Base-by-base conservation (phyloP, 2,888 invertebrate species). In the Campoplex nolae region DNA sequence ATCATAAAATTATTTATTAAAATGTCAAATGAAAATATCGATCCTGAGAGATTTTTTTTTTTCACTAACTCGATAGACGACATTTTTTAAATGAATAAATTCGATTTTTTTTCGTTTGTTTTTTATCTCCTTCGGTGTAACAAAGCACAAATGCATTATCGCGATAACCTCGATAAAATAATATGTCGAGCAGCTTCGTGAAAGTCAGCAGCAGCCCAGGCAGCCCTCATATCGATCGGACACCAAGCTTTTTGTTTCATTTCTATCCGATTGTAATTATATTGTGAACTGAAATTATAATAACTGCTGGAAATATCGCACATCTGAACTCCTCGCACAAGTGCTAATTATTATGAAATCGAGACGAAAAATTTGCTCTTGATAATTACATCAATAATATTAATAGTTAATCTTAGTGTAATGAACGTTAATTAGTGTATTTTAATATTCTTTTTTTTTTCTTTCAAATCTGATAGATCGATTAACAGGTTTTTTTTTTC, bases 91-190 rank as follows among this genome's bases (percentile, higher is more conserved):
- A 62, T 62, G 1, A 16, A 32, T 9, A 32, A 62, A 28, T 13
- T 62, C 7, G 42, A 32, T 32, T 62, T 62, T 32, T 38, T 6
- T 3, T 38, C 38, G 3, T 38, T 6, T 38, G 4, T 38, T 6
- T 38, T 62, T 16, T 51, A 9, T 23, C 18, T 32, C 1, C 18
- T 9, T 23, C 18, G 48, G n/a, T 73, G 11, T 4, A 73, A 11
- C 13, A 32, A 32, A 32, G 11, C 38, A 23, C 1, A 35, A 73
- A 56, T 38, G 38, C 54, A 54, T 54, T n/a, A 73, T 73, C 35
- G 73, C n/a, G n/a, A n/a, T 35, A 56, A 56, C 54, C 54, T 56
- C 54, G 73, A 54, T 38, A 32, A 38, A n/a, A 54, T 23, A n/a
- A 54, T 23, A 23, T 48, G 23, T 54, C 54, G 6, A 73, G 54